These are phyloP conservation scores for Amphiprion ocellaris DNA, from an alignment of 2,113 vertebrate species.

Conservation along the genomic window DNA sequence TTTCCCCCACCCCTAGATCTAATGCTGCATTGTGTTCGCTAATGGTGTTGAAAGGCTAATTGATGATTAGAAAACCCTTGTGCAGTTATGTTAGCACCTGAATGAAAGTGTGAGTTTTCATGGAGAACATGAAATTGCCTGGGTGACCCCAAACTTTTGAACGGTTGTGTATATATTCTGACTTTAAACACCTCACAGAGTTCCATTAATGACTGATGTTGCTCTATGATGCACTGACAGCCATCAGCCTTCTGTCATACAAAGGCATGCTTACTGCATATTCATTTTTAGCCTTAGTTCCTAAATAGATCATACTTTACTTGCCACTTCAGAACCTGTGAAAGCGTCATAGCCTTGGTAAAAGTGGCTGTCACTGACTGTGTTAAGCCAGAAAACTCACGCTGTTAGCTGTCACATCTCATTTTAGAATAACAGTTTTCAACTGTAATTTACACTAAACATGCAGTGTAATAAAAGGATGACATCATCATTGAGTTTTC, in stretches of 20 bases:
- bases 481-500: background rate
- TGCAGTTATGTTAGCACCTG: too few relatives aligned
- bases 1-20: too few relatives aligned
- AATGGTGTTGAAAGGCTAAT: too few relatives aligned
- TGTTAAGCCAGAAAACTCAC: background rate
- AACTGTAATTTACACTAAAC: background rate
- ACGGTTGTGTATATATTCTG: background rate
- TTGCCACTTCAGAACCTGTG: background rate
- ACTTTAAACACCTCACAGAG: background rate
- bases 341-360: background rate
- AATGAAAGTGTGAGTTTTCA: too few relatives aligned
- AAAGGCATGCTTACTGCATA: background rate
- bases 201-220: background rate
- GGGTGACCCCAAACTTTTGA: too few relatives aligned
- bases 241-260: background rate
- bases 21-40: too few relatives aligned
- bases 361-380: background rate
- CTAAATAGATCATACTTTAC: background rate
- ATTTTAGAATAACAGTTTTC: background rate
- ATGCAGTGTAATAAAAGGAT: background rate
- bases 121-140: too few relatives aligned
- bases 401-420: background rate
- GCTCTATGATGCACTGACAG: background rate
- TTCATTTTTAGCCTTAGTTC: background rate
- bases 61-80: too few relatives aligned